phyloP scores from a whole-genome alignment of 2,797 vertebrate species.

The Eremophila alpestris region DNA sequence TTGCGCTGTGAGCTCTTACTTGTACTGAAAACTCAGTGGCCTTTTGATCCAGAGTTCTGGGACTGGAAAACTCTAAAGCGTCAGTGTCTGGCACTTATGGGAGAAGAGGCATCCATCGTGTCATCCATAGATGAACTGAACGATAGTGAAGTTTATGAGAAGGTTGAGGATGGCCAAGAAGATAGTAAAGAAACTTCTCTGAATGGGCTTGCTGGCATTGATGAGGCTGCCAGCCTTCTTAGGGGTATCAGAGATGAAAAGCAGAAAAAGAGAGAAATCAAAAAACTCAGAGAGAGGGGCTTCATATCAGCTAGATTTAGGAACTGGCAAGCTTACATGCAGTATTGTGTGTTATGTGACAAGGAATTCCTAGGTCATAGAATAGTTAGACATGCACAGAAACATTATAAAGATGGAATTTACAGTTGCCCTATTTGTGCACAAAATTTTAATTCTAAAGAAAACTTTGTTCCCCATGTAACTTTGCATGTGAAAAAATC shows the following conservation, averaged over 20 bases:
- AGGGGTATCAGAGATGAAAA: constrained; percentile 82
- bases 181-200: constrained; percentile 71
- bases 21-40: constrained; percentile 97
- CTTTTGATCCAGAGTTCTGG: constrained; percentile 99
- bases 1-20: constrained; percentile 94
- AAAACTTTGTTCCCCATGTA: constrained; percentile 92
- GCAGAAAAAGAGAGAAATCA: constrained; percentile 91
- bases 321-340: constrained; percentile 99
- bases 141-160: constrained; percentile 90
- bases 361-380: constrained; percentile 97
- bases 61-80: constrained; percentile 98
- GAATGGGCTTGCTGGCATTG: constrained; percentile 80
- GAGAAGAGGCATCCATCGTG: constrained; percentile 96
- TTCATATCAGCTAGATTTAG: constrained; percentile 93
- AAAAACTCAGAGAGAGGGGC: constrained; percentile 90
- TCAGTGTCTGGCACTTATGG: constrained; percentile 94
- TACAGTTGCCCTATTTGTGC: constrained; percentile 96
- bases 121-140: constrained; percentile 96
- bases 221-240: constrained; percentile 83
- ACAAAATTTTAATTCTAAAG: constrained; percentile 91
- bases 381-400: constrained; percentile 96
- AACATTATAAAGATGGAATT: constrained; percentile 88
- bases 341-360: constrained; percentile 96
- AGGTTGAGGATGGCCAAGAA: constrained; percentile 83
- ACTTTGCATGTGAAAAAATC: constrained; percentile 94